Conservation (phyloP, 2,113 vertebrate species). For the Acrocephalus kingi region DNA sequence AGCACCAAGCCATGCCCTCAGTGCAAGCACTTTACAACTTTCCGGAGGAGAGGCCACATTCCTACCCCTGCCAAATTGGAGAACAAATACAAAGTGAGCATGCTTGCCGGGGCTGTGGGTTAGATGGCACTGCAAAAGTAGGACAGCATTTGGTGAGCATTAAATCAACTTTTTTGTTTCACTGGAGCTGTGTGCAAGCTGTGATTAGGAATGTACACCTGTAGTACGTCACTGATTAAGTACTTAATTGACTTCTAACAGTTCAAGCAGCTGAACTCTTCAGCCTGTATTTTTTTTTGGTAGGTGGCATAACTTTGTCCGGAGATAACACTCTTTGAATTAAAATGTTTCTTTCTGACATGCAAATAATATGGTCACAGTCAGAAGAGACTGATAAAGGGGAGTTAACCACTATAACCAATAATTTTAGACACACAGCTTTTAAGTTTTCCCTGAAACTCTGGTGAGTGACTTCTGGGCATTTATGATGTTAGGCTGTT, state of each 20-base stretch:
- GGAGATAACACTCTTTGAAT: too few species aligned
- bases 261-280: background rate
- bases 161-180: conserved; percentile 50
- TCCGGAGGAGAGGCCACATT: conserved; percentile 84
- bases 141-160: conserved; percentile 45
- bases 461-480: background rate
- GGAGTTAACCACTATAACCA: background rate
- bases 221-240: background rate
- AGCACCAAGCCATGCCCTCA: conserved; percentile 98
- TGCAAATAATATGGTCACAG: background rate
- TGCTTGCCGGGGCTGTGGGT: conserved; percentile 49
- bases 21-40: conserved; percentile 94
- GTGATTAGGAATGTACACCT: conserved; percentile 8
- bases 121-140: conserved; percentile 36
- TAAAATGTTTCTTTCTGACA: background rate
- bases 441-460: background rate
- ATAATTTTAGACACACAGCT: background rate
- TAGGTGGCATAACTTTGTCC: background rate
- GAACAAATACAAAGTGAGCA: conserved; percentile 94
- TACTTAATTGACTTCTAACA: background rate
- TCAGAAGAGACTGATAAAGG: background rate
- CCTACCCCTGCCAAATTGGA: conserved; percentile 84
- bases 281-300: background rate
- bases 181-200: conserved; percentile 12
- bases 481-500: background rate